A percentile compares a stretch with the other conserved stretches of the same genome.
phyloP scores from a whole-genome alignment of 2,113 vertebrate genomes.

The Gasterosteus nipponicus region DNA sequence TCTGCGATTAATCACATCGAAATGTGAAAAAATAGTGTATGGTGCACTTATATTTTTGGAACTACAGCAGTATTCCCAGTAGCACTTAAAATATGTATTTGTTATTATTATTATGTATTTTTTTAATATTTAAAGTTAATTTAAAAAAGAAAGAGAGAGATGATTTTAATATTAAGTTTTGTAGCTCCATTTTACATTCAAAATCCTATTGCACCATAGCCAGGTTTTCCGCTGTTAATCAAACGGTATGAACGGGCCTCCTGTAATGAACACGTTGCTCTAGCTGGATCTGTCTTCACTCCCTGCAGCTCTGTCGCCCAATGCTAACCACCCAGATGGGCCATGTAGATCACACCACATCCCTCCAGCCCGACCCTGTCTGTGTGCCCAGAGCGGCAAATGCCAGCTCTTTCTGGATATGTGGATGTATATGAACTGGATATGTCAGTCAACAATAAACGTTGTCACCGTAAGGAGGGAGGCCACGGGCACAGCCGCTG shows the following conservation, averaged over 20 bases:
- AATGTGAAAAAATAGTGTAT: too few relatives aligned
- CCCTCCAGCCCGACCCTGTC: conserved; percentile 35
- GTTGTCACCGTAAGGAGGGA: conserved; percentile 22
- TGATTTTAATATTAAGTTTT: not conserved
- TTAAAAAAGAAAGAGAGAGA: not conserved
- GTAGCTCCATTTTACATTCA: not conserved
- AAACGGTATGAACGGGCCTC: not conserved
- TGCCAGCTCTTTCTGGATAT: conserved; percentile 12
- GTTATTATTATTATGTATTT: too few relatives aligned
- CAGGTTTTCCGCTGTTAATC: not conserved
- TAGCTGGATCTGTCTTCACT: not conserved
- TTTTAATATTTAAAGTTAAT: too few relatives aligned
- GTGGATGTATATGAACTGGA: conserved; percentile 31
- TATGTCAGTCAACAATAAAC: conserved; percentile 49
- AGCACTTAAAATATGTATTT: too few relatives aligned
- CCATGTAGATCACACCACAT: conserved; percentile 26
- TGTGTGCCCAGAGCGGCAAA: conserved; percentile 26
- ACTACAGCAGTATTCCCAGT: too few relatives aligned
- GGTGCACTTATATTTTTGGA: too few relatives aligned
- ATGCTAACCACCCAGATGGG: not conserved
- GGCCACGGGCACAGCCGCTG: conserved; percentile 44
- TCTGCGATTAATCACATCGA: too few relatives aligned
- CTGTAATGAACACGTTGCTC: not conserved
- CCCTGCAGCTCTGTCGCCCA: not conserved
- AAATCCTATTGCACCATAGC: not conserved